Evolutionary conservation across 2,888 invertebrate genomes (phyloP).

Genomic region (Sepiola atlantica): DNA sequence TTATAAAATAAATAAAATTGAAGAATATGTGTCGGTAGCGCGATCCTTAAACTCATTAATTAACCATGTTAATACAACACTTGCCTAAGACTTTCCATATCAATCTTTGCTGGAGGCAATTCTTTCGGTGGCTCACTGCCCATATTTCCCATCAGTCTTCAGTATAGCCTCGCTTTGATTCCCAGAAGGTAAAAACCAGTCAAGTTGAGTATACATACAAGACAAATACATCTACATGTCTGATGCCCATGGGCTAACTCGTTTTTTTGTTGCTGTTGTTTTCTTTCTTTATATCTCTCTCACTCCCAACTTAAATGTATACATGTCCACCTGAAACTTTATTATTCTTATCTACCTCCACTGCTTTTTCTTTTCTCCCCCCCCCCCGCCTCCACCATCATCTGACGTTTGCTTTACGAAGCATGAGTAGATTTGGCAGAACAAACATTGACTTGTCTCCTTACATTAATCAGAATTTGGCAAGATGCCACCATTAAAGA

Average conservation of each 20-base stretch:
- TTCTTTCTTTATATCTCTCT: neutral
- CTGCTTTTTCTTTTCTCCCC: neutral
- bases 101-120: neutral
- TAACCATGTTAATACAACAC: neutral
- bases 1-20: neutral
- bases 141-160: neutral
- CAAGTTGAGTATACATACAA: neutral
- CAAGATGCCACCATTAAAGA: constrained; percentile 32
- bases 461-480: constrained; percentile 21
- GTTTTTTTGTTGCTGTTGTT: too few relatives aligned
- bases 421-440: constrained; percentile 21
- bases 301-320: neutral
- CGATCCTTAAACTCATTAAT: neutral
- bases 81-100: neutral
- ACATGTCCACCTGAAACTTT: neutral
- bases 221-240: constrained; percentile 32
- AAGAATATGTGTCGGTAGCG: neutral
- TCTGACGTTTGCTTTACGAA: constrained; percentile 14
- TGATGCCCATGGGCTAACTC: neutral
- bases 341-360: neutral
- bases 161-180: neutral
- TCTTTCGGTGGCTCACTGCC: neutral
- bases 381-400: neutral
- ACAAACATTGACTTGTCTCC: constrained; percentile 32
- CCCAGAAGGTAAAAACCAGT: neutral